phyloP scores from a whole-genome alignment of 2,888 invertebrate genomes.

The Octonoba sinensis region DNA sequence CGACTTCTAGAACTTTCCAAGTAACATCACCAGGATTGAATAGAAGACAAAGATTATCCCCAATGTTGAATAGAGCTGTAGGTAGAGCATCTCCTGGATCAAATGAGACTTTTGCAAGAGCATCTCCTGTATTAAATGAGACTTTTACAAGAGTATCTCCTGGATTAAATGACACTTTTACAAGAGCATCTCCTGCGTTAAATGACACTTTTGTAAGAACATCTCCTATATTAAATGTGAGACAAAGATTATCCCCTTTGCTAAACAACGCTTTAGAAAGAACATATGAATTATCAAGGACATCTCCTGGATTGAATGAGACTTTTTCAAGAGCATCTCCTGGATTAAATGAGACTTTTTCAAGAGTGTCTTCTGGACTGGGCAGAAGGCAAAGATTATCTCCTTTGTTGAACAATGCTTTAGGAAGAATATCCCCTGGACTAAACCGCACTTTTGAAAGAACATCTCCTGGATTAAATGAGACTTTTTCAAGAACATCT shows the following conservation, averaged over 20 bases:
- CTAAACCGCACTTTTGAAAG: not conserved
- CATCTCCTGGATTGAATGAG: not conserved
- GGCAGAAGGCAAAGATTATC: not conserved
- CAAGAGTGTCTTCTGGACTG: not conserved
- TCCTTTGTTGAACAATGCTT: not conserved
- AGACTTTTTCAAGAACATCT: not conserved
- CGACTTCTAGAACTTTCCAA: not conserved
- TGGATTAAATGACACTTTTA: not conserved
- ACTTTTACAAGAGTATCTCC: not conserved
- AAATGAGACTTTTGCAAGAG: not conserved
- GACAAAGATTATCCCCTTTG: not conserved
- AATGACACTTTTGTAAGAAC: not conserved
- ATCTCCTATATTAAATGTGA: not conserved
- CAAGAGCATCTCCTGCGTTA: not conserved
- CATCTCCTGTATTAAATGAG: not conserved
- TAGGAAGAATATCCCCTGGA: not conserved
- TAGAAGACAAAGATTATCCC: no score
- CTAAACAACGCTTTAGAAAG: not conserved
- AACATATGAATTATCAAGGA: no score
- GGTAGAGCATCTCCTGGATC: not conserved
- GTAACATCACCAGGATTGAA: not conserved
- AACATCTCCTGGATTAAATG: not conserved
- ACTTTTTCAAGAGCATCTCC: not conserved
- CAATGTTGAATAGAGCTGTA: no score
- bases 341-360: not conserved